Conservation (phyloP, 2,797 vertebrate species). For the Sitta carolinensis region DNA sequence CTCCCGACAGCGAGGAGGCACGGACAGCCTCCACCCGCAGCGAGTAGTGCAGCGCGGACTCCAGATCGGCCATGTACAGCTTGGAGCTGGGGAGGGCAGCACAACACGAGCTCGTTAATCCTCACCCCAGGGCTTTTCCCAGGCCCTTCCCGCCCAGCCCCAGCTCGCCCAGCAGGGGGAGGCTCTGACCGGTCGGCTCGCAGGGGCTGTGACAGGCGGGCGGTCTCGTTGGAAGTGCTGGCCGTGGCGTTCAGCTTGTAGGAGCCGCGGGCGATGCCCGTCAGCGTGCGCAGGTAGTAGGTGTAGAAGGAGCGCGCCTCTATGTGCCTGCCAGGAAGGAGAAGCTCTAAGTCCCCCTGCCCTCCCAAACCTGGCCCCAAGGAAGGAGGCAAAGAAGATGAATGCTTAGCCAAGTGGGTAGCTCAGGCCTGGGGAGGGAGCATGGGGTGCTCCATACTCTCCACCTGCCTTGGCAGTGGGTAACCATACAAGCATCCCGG, state of each 20-base stretch:
- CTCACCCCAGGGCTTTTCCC: fast-evolving
- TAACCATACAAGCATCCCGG: fast-evolving
- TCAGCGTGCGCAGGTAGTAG: slow-evolving; percentile 82
- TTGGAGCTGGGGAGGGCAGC: slow-evolving; percentile 76
- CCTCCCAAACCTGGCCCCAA: not conserved
- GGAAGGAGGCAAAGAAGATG: not conserved
- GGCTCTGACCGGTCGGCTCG: slow-evolving; percentile 80
- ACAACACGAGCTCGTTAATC: fast-evolving
- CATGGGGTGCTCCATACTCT: fast-evolving
- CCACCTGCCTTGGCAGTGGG: not conserved
- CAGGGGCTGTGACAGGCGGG: slow-evolving; percentile 53
- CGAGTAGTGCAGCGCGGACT: slow-evolving; percentile 88
- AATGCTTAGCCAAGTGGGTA: not conserved
- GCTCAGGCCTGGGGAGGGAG: not conserved
- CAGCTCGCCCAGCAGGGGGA: not conserved
- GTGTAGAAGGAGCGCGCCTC: slow-evolving; percentile 86
- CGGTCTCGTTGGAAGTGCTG: not conserved
- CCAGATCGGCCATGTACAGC: slow-evolving; percentile 92
- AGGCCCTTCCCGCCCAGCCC: not conserved
- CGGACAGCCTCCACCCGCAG: slow-evolving; percentile 84
- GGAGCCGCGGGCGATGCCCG: slow-evolving; percentile 76
- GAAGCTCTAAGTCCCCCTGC: not conserved
- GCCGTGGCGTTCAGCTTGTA: slow-evolving; percentile 33
- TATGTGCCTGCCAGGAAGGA: slow-evolving; percentile 69
- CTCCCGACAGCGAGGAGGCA: slow-evolving; percentile 72